phyloP scores from a whole-genome alignment of 1,140 invertebrate genomes.

The Heliconius nattereri region DNA sequence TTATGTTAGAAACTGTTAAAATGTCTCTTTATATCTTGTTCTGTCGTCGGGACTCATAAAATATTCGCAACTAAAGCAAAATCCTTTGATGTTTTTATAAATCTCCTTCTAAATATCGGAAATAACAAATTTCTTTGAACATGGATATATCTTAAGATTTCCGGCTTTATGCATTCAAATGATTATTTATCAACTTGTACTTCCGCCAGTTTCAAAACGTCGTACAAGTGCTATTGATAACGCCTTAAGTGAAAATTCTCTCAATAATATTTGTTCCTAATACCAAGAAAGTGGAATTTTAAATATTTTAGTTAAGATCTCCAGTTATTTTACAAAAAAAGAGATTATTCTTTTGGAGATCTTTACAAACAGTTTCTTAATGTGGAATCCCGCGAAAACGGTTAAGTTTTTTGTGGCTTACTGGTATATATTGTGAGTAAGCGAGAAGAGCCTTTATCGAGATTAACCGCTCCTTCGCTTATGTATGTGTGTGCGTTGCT shows the following conservation, averaged over 20 bases:
- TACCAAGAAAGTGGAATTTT: conserved; percentile 6
- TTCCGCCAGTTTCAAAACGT: conserved; percentile 14
- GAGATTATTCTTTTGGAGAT: conserved; percentile 47
- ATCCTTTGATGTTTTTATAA: conserved; percentile 17
- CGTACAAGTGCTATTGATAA: not conserved
- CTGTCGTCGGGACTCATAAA: not conserved
- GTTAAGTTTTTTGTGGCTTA: conserved; percentile 47
- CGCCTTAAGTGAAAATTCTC: conserved; percentile 6
- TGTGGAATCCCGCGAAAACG: conserved; percentile 46
- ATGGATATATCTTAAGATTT: conserved; percentile 25
- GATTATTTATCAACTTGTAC: conserved; percentile 23
- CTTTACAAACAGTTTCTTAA: conserved; percentile 38
- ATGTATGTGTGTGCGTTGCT: conserved; percentile 31
- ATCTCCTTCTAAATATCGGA: conserved; percentile 3
- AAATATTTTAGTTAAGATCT: not conserved
- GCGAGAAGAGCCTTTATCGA: conserved; percentile 31
- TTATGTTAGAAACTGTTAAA: not conserved
- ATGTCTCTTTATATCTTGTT: not conserved
- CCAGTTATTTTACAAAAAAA: conserved; percentile 37
- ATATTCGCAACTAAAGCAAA: conserved; percentile 4
- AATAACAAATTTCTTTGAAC: conserved; percentile 18
- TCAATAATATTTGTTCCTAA: conserved; percentile 2
- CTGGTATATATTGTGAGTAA: conserved; percentile 31
- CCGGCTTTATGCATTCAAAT: conserved; percentile 24
- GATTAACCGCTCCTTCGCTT: conserved; percentile 33